These are phyloP conservation scores for Eidolon helvum DNA, from an alignment of 2,113 vertebrate genomes.

Conservation along the genomic window DNA sequence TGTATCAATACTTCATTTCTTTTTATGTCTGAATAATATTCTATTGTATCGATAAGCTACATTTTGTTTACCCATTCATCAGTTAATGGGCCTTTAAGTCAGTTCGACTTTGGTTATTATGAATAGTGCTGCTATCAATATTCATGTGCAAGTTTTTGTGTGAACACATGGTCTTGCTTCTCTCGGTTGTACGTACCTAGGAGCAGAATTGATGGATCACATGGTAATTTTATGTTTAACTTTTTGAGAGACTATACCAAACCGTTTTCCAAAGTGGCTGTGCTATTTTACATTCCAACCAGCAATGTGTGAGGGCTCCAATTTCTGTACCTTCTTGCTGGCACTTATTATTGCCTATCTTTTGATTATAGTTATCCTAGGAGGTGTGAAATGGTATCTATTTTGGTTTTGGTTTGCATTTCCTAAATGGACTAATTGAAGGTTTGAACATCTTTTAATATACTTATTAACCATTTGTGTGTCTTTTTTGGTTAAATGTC, in stretches of 20 bases:
- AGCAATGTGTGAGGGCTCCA: background rate
- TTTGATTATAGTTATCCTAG: conserved; percentile 10
- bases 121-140: background rate
- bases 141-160: background rate
- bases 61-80: background rate
- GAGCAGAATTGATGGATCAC: background rate
- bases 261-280: background rate
- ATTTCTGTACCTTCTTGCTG: background rate
- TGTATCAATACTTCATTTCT: background rate
- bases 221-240: background rate
- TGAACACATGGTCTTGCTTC: background rate
- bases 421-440: background rate
- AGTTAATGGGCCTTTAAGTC: background rate
- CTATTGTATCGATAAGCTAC: background rate
- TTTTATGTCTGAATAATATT: conserved; percentile 23
- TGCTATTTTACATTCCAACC: background rate
- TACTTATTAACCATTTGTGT: background rate
- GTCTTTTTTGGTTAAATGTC: conserved; percentile 6
- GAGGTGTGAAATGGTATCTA: background rate
- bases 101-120: background rate
- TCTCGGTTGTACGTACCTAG: background rate
- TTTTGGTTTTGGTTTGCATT: conserved; percentile 15
- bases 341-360: background rate
- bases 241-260: conserved; percentile 1
- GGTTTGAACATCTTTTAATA: background rate